A percentile compares a stretch with the other conserved stretches of the same genome.
phyloP scores from a whole-genome alignment of 2,888 invertebrate species.

The Aleiodes leptofemur region DNA sequence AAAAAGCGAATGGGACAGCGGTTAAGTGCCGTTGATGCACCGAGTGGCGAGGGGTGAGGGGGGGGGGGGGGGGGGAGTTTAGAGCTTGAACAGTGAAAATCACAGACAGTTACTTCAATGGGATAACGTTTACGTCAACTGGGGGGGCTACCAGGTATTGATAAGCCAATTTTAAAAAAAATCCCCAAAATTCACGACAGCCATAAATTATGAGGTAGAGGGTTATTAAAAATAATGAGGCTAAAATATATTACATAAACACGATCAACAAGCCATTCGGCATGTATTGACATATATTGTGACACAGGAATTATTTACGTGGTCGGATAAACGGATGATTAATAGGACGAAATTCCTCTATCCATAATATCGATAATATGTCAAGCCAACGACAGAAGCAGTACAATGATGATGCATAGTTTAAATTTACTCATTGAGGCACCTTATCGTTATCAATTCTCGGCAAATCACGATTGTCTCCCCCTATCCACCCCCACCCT shows the following conservation, averaged over 20 bases:
- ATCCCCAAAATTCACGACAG: not conserved
- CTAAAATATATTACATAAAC: constrained; percentile 1
- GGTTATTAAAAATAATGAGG: constrained; percentile 4
- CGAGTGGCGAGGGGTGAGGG: too few relatives aligned
- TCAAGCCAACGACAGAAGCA: constrained; percentile 23
- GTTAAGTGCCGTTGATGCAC: constrained; percentile 20
- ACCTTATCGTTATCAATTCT: constrained; percentile 31
- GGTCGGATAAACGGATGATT: constrained; percentile 24
- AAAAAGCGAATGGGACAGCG: constrained; percentile 23
- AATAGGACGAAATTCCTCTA: constrained; percentile 31
- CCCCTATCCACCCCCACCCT: not conserved
- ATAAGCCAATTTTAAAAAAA: not conserved
- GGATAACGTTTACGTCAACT: not conserved
- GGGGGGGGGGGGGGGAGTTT: too few relatives aligned
- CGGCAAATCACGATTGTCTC: constrained; percentile 1
- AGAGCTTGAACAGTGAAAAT: constrained; percentile 24
- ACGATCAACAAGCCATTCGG: constrained; percentile 20
- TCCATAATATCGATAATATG: constrained; percentile 31
- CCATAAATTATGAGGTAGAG: not conserved
- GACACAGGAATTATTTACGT: constrained; percentile 28
- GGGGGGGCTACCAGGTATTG: not conserved
- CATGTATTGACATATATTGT: constrained; percentile 24
- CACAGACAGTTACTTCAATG: constrained; percentile 22
- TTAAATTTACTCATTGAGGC: constrained; percentile 24
- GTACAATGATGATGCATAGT: constrained; percentile 28